Evolutionary conservation across 2,888 invertebrate genomes (phyloP).

Genomic region (Eudemis profundana): DNA sequence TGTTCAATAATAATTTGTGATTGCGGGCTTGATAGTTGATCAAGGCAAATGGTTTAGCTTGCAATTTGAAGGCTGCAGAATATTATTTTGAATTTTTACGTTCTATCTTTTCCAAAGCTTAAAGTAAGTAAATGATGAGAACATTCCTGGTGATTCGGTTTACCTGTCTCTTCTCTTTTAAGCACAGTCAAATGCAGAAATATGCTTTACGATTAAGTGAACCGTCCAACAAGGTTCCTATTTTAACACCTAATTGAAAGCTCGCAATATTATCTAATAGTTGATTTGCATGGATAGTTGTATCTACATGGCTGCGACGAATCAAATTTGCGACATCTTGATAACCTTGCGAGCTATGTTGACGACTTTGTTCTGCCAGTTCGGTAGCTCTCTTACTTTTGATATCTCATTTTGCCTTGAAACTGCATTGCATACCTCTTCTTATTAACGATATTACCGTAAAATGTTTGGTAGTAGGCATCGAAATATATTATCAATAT

Average conservation of each 20-base stretch:
- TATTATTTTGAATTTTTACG: neutral
- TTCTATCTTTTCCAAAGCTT: neutral
- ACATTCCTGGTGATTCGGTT: too few relatives aligned
- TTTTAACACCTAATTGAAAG: too few relatives aligned
- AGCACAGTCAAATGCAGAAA: too few relatives aligned
- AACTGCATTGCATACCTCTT: too few relatives aligned
- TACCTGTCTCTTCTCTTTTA: too few relatives aligned
- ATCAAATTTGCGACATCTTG: slow-evolving; percentile 18
- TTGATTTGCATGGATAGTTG: slow-evolving; percentile 14
- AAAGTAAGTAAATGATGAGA: too few relatives aligned
- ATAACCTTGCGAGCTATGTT: slow-evolving; percentile 15
- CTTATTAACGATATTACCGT: neutral
- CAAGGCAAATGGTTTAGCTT: slow-evolving; percentile 21
- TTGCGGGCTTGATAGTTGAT: slow-evolving; percentile 10
- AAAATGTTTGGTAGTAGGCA: neutral
- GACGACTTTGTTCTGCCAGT: slow-evolving; percentile 4
- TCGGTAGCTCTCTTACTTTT: neutral
- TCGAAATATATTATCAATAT: neutral
- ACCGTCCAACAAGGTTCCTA: too few relatives aligned
- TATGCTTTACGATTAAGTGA: too few relatives aligned
- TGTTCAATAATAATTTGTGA: slow-evolving; percentile 22
- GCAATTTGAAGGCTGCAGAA: slow-evolving; percentile 7
- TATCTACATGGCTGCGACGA: neutral
- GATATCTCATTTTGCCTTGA: slow-evolving; percentile 2
- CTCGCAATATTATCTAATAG: neutral